Evolutionary conservation across 2,888 invertebrate genomes (phyloP).

Genomic region (Acrobasis repandana): DNA sequence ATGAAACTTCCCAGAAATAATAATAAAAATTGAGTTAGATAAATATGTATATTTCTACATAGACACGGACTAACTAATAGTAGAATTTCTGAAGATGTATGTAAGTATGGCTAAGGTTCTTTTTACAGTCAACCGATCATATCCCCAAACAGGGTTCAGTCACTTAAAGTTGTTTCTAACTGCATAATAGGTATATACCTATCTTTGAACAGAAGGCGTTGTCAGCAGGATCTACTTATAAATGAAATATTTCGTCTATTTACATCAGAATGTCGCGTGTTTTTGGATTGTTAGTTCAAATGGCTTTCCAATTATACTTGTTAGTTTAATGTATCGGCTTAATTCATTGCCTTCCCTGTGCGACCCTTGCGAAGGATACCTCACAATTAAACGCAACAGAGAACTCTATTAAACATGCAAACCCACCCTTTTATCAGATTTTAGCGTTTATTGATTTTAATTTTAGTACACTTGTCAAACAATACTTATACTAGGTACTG

Average conservation of each 20-base stretch:
- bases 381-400: slow-evolving; percentile 11
- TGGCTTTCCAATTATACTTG: slow-evolving; percentile 8
- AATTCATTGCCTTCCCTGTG: slow-evolving; percentile 8
- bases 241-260: not conserved
- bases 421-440: slow-evolving; percentile 20
- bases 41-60: too few species aligned
- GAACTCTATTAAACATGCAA: slow-evolving; percentile 12
- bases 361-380: slow-evolving; percentile 19
- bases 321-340: slow-evolving; percentile 5
- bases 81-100: too few species aligned
- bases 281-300: slow-evolving; percentile 3
- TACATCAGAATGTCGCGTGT: slow-evolving; percentile 10
- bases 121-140: too few species aligned
- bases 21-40: too few species aligned
- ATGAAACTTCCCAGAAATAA: too few species aligned
- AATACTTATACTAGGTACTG: not conserved
- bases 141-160: too few species aligned
- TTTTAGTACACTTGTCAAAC: not conserved
- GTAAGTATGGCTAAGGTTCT: too few species aligned
- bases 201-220: too few species aligned
- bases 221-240: too few species aligned
- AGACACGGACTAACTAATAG: too few species aligned
- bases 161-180: too few species aligned
- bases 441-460: slow-evolving; percentile 3
- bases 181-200: too few species aligned